Evolutionary conservation across 23 tunicate genomes (phyloP), one percentile per base, ranked within the genome.

Genomic region (Halocynthia roretzi): DNA sequence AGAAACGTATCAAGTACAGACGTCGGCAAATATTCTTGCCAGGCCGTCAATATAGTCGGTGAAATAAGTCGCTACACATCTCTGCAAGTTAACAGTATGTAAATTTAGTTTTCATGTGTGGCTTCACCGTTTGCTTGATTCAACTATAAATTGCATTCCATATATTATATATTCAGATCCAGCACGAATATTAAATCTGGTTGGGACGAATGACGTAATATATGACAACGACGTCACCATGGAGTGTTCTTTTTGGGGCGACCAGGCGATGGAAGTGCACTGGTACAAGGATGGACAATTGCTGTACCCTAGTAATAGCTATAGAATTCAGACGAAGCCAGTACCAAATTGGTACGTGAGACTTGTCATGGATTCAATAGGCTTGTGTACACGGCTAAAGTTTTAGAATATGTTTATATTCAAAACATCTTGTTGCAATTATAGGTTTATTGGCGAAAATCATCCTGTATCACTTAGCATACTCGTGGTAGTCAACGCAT

Each of bases 181-280:
- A n/a, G 84, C 84, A 6, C 54, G 78, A 54, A 80, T 80, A 40
- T 21, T 52, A 49, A 61, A 80, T 17, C 20, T 80, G 6, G 55
- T 23, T 10, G 44, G 50, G 50, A 55, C 48, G 7, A 52, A 21
- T 49, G 84, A 80, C 77, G 54, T 80, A 52, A 51, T 23, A 8
- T 55, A 52, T 18, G 68, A 68, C 8, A 54, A 31, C 50, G 76
- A 68, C 57, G 77, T 71, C 10, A 71, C 67, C 8, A 10, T 80
- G 7, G 52, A 54, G 9, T 80, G 84, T 53, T 12, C 78, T 63
- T n/a, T 67, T 14, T 55, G 84, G 77, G 84, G 84, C 8, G 84
- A 80, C 51, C 78, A 74, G 21, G 54, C 7, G 52, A 18, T 80
- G 52, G 19, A 80, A 17, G 55, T 80, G 61, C 71, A 61, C 51